A percentile compares a stretch with the other conserved stretches of the same genome.
phyloP scores from a whole-genome alignment of 2,888 invertebrate genomes.

The Cryptus armator region DNA sequence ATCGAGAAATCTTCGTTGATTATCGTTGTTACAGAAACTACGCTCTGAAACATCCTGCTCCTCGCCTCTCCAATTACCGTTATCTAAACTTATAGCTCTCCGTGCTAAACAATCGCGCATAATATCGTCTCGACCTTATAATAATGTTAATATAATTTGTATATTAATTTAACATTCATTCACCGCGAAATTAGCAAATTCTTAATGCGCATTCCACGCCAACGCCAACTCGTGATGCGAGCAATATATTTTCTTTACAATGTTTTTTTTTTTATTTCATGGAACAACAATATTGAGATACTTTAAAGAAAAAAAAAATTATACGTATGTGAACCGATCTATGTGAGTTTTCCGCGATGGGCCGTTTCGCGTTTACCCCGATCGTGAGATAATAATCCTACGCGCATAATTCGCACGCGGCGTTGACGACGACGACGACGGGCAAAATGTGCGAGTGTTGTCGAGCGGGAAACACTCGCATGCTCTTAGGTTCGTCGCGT shows the following conservation, averaged over 20 bases:
- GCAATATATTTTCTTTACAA: constrained; percentile 14
- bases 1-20: constrained; percentile 25
- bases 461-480: constrained; percentile 16
- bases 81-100: constrained; percentile 61
- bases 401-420: constrained; percentile 62
- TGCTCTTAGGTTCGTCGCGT: constrained; percentile 41
- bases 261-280: background rate
- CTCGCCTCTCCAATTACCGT: constrained; percentile 54
- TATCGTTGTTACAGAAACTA: background rate
- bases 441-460: background rate
- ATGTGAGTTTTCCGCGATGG: constrained; percentile 46
- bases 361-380: constrained; percentile 58
- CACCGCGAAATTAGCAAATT: constrained; percentile 26
- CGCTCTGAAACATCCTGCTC: constrained; percentile 57
- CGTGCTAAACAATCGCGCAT: constrained; percentile 54
- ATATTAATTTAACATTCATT: constrained; percentile 59
- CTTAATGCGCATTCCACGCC: constrained; percentile 44
- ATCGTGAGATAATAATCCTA: constrained; percentile 68
- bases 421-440: constrained; percentile 7
- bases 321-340: constrained; percentile 4
- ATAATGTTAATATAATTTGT: constrained; percentile 48
- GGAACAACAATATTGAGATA: constrained; percentile 14
- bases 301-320: background rate
- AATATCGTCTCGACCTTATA: constrained; percentile 47
- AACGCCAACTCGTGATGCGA: background rate